Evolutionary conservation across 2,888 invertebrate genomes (phyloP), one percentile per base, ranked within the genome.

Genomic region (Philereme vetulata): DNA sequence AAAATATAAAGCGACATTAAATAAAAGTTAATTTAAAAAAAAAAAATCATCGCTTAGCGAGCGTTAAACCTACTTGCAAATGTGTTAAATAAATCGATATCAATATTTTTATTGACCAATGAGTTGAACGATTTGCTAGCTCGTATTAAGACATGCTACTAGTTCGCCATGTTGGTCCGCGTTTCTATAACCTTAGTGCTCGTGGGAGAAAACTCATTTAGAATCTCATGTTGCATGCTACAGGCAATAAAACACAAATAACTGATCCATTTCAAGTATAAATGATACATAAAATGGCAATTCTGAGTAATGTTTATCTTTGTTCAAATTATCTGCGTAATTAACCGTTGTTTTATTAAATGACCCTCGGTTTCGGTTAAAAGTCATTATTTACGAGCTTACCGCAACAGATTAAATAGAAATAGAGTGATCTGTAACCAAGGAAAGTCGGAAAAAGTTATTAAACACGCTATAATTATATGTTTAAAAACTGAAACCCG

Each of bases 321-420:
- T n/a, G n/a, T 9, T 42, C 42, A n/a, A 49, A 49, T 49, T 38
- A 49, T 38, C 38, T 49, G 49, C 36, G 38, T 49, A 11, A 49
- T 21, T 7, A 40, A 49, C 21, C 21, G n/a, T 5, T 38, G 21
- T 49, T 32, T 49, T 49, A 9, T 11, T 38, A 21, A 49, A 38
- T 21, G 38, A 11, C 32, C 38, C 32, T 32, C 42, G 4, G 42
- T 42, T 42, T n/a, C 10, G 4, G n/a, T 42, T 9, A 4, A 6
- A 10, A 47, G 35, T 36, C 48, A 48, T 49, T 9, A 49, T 49
- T 49, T 49, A 49, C 8, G 38, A 38, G 38, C 32, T 49, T 5
- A 38, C 38, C 49, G 36, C 38, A 21, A 49, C 36, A 49, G 11
- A 38, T 38, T 32, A 42, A 9, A 10, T 4, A n/a, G 42, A 42